Conservation (phyloP, 2,888 invertebrate genomes). For the Oligia fasciuncula region DNA sequence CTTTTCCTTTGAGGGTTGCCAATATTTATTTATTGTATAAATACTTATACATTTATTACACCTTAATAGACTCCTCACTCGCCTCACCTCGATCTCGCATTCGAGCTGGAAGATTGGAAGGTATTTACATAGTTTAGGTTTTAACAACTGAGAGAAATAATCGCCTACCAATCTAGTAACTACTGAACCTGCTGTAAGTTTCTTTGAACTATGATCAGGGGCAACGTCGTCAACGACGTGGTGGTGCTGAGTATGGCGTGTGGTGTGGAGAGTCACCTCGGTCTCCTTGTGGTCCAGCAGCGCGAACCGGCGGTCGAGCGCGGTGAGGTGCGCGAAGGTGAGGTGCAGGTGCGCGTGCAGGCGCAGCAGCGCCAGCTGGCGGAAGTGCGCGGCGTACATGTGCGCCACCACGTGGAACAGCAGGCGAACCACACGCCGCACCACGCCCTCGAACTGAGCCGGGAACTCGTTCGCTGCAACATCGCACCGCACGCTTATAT, state of each 20-base stretch:
- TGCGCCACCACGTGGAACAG: constrained; percentile 99
- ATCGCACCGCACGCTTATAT: too few relatives aligned
- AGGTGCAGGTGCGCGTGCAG: constrained; percentile 99
- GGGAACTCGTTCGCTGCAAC: constrained; percentile 97
- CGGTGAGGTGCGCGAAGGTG: constrained; percentile 98
- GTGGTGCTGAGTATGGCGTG: too few relatives aligned
- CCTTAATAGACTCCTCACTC: neutral
- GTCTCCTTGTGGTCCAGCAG: constrained; percentile 99
- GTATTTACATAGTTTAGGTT: neutral
- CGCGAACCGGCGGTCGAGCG: constrained; percentile 95
- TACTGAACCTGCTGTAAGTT: neutral
- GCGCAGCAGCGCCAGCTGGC: constrained; percentile 97
- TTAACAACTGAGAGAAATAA: neutral
- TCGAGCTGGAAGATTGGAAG: neutral
- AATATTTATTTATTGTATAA: neutral
- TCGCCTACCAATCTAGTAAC: neutral
- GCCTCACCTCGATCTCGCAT: neutral
- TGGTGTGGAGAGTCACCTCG: constrained; percentile 85
- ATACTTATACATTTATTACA: neutral
- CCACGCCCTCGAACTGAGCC: constrained; percentile 97
- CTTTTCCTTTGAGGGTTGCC: neutral
- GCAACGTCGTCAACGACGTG: neutral
- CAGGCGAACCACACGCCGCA: constrained; percentile 98
- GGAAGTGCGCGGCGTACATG: constrained; percentile 99
- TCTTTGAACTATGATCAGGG: neutral